Conservation (phyloP, 2,797 vertebrate species). For the Falco concolor region DNA sequence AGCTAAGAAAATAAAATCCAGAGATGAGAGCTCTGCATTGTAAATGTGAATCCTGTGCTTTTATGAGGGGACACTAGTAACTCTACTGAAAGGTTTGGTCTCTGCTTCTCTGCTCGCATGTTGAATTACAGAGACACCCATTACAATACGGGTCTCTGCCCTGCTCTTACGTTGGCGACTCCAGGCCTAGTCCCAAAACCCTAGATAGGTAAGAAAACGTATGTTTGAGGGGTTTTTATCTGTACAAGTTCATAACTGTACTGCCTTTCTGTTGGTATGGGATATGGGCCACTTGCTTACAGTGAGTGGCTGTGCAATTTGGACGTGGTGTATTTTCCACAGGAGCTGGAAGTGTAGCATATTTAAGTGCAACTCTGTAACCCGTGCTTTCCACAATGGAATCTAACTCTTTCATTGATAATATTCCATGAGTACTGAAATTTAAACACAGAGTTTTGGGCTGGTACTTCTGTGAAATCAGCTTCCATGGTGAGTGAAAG, state of each 20-base stretch:
- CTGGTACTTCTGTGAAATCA: background rate
- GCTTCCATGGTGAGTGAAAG: background rate
- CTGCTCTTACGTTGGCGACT: background rate
- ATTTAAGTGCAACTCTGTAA: background rate
- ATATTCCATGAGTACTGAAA: background rate
- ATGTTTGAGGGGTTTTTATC: background rate
- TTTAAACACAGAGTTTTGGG: background rate
- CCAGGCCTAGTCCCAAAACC: background rate
- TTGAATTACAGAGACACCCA: background rate
- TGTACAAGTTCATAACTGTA: background rate
- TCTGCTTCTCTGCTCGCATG: background rate
- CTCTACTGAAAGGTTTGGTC: background rate
- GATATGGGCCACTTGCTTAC: background rate
- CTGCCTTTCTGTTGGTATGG: background rate
- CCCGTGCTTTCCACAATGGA: background rate
- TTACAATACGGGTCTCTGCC: background rate
- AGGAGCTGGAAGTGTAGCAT: background rate
- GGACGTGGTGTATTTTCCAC: background rate
- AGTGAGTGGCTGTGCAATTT: background rate
- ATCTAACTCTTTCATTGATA: background rate
- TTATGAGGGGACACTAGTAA: background rate
- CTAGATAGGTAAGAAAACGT: background rate
- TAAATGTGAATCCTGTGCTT: background rate
- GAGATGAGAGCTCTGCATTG: background rate
- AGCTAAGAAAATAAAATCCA: constrained; percentile 5